Evolutionary conservation across 2,113 vertebrate species (phyloP).

Genomic region (Marmota monax): DNA sequence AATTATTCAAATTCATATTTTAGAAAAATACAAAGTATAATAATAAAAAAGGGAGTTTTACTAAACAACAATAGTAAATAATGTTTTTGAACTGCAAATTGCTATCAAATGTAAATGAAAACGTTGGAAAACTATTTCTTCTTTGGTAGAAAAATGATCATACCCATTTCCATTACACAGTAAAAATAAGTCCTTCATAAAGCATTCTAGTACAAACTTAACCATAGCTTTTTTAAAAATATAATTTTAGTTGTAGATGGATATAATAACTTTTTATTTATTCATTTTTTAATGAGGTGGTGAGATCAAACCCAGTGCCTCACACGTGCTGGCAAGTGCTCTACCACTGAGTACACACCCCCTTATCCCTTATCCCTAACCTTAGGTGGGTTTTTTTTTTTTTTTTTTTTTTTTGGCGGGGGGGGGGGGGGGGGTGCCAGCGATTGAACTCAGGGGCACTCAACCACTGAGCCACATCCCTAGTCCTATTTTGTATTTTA

Average conservation of each 20-base stretch:
- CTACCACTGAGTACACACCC: too few species aligned
- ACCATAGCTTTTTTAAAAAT: neutral
- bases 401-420: too few species aligned
- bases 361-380: too few species aligned
- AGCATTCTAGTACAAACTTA: constrained; percentile 47
- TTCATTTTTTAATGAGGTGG: too few species aligned
- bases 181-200: neutral
- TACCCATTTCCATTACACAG: neutral
- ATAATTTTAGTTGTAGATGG: too few species aligned
- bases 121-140: constrained; percentile 30
- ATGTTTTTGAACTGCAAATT: constrained; percentile 16
- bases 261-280: too few species aligned
- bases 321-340: too few species aligned
- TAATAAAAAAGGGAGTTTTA: constrained; percentile 12
- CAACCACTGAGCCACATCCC: too few species aligned
- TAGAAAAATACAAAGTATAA: neutral
- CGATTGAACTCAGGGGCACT: too few species aligned
- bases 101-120: constrained; percentile 2
- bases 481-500: too few species aligned
- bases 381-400: neutral
- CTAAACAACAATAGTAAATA: neutral
- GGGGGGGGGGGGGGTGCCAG: too few species aligned
- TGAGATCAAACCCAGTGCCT: too few species aligned
- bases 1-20: constrained; percentile 20
- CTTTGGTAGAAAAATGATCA: neutral